A percentile compares a stretch with the other conserved stretches of the same genome.
These are phyloP conservation scores for Rhodinocichla rosea DNA, from an alignment of 2,113 vertebrate genomes.

Conservation along the genomic window DNA sequence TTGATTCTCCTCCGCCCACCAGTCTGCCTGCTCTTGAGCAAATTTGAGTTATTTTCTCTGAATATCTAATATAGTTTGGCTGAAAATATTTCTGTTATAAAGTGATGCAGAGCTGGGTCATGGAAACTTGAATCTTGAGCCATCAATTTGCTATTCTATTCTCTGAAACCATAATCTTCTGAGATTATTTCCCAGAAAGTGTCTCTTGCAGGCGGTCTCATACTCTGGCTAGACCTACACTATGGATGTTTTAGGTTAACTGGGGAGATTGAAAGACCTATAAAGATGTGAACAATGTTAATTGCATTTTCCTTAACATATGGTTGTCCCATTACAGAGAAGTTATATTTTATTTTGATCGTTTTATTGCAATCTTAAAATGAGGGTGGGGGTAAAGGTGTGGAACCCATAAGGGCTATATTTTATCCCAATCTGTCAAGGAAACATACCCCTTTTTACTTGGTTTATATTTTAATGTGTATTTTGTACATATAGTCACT, in stretches of 20 bases:
- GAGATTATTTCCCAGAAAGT: not conserved
- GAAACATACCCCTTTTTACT: not conserved
- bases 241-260: not conserved
- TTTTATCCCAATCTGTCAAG: not conserved
- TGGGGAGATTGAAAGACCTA: not conserved
- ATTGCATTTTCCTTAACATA: not conserved
- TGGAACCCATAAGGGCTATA: not conserved
- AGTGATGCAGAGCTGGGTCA: not conserved
- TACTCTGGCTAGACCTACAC: not conserved
- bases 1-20: not conserved
- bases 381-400: rapidly evolving
- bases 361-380: not conserved
- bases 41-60: not conserved
- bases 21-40: not conserved
- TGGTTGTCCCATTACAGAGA: not conserved
- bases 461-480: not conserved
- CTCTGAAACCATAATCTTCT: not conserved
- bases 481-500: not conserved
- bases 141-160: not conserved
- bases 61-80: not conserved
- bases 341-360: not conserved
- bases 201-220: not conserved
- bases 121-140: not conserved
- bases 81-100: not conserved
- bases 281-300: not conserved